Conservation (phyloP, 2,113 vertebrate genomes). For the Nothoprocta perdicaria region DNA sequence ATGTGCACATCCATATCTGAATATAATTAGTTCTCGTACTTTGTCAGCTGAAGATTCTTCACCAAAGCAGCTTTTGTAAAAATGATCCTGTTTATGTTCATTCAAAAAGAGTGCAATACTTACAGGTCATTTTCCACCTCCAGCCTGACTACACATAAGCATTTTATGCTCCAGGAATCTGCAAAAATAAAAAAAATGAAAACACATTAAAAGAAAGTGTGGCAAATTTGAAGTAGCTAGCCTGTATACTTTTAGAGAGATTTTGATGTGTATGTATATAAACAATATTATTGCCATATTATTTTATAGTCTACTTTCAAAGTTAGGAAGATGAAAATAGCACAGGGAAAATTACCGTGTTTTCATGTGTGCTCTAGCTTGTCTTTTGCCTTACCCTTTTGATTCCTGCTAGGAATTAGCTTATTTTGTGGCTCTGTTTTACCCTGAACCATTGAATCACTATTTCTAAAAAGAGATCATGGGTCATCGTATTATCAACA, state of each 20-base stretch:
- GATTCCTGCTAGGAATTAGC: not conserved
- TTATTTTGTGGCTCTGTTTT: not conserved
- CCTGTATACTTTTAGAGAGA: not conserved
- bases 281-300: not conserved
- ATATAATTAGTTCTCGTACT: not conserved
- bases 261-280: not conserved
- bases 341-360: not conserved
- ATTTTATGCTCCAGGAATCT: not conserved
- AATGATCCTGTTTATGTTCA: not conserved
- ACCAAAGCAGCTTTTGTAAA: not conserved
- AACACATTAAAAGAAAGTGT: not conserved
- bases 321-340: not conserved
- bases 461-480: not conserved
- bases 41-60: constrained; percentile 3
- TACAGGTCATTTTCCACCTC: not conserved
- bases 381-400: not conserved
- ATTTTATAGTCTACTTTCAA: not conserved
- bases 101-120: not conserved
- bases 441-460: not conserved
- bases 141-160: not conserved
- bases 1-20: not conserved
- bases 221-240: not conserved
- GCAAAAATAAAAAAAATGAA: not conserved
- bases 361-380: not conserved
- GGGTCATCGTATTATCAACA: constrained; percentile 11